These are phyloP conservation scores for Diphyllodes magnificus DNA, from an alignment of 2,113 vertebrate genomes.

Conservation along the genomic window DNA sequence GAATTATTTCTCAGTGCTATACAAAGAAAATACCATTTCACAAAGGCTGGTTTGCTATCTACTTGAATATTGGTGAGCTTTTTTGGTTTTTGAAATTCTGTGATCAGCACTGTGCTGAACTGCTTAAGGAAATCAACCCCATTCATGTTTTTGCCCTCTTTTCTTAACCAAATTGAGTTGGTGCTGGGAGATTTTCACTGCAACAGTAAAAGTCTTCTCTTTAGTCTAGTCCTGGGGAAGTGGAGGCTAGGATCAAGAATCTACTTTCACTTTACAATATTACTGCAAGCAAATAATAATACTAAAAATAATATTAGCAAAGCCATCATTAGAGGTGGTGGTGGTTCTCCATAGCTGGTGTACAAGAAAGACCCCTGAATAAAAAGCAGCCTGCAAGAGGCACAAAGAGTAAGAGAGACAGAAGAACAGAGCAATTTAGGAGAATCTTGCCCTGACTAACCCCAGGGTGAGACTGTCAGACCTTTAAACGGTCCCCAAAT, in stretches of 20 bases:
- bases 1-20: neutral
- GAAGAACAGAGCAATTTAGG: neutral
- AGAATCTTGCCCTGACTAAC: neutral
- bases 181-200: neutral
- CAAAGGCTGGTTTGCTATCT: neutral
- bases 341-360: neutral
- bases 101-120: neutral
- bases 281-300: neutral
- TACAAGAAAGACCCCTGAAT: neutral
- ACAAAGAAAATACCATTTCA: constrained; percentile 9
- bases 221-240: neutral
- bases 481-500: neutral
- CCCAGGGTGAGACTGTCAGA: neutral
- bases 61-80: neutral
- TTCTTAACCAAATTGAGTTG: constrained; percentile 24
- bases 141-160: neutral
- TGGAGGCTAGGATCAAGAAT: neutral
- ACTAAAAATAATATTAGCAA: neutral
- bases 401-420: neutral
- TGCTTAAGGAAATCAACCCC: neutral
- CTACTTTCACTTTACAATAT: neutral
- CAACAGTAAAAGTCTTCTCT: neutral
- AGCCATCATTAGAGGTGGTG: neutral
- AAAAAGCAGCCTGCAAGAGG: neutral
- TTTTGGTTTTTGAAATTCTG: neutral